phyloP scores from a whole-genome alignment of 1,140 invertebrate genomes.

The Bursaphelenchus mucronatus region DNA sequence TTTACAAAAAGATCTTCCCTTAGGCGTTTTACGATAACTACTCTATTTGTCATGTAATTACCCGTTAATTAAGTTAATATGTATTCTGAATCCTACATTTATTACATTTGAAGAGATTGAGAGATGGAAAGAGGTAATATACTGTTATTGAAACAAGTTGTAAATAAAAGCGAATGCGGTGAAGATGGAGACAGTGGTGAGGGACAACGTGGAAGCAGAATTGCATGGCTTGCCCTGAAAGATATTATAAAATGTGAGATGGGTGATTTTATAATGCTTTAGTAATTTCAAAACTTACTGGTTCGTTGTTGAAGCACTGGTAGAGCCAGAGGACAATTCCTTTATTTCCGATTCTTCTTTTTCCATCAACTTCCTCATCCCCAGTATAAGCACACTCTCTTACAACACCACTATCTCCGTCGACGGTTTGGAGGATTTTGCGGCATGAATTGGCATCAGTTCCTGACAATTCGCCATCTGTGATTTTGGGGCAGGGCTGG shows the following conservation, averaged over 20 bases:
- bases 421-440: conserved; percentile 32
- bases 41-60: too few species aligned
- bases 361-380: conserved; percentile 38
- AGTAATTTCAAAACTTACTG: not conserved
- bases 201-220: conserved; percentile 13
- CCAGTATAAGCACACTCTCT: conserved; percentile 40
- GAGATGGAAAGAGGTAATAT: too few species aligned
- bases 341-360: conserved; percentile 45
- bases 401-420: conserved; percentile 20
- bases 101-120: too few species aligned
- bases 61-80: too few species aligned
- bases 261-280: not conserved
- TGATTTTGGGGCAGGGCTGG: conserved; percentile 29
- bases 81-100: too few species aligned
- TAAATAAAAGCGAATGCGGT: not conserved
- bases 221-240: conserved; percentile 34
- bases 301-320: conserved; percentile 41
- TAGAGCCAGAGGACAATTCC: conserved; percentile 40
- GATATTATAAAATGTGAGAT: not conserved
- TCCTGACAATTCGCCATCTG: conserved; percentile 31
- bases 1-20: conserved; percentile 52
- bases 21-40: conserved; percentile 8
- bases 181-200: conserved; percentile 13
- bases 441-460: conserved; percentile 31
- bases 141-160: too few species aligned